A percentile compares a stretch with the other conserved stretches of the same genome.
Evolutionary conservation across 1,140 invertebrate species (phyloP).

Genomic region (Wiebesia pumilae): DNA sequence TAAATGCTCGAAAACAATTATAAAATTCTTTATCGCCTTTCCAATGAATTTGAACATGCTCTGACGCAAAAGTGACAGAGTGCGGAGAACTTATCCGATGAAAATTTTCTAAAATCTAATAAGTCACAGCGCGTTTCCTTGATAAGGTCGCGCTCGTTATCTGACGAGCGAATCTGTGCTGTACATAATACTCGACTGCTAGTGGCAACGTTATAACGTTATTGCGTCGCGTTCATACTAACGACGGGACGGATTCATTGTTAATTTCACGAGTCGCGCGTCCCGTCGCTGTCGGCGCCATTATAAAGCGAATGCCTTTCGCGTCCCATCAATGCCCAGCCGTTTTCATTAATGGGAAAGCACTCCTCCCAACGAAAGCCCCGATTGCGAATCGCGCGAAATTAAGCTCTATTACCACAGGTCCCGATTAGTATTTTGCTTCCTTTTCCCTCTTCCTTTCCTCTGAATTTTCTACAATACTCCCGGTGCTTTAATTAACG

Average conservation of each 20-base stretch:
- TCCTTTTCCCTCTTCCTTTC: neutral
- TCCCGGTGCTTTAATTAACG: conserved; percentile 1
- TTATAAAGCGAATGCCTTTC: conserved; percentile 15
- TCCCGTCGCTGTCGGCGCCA: neutral
- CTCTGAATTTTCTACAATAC: too few species aligned
- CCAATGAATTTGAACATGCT: neutral
- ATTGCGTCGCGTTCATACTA: conserved; percentile 32
- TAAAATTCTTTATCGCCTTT: neutral
- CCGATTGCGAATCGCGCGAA: neutral
- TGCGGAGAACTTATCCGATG: neutral
- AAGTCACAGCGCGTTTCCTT: neutral
- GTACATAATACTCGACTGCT: neutral
- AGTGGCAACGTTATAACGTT: neutral
- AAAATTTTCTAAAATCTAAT: neutral
- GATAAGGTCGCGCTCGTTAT: neutral
- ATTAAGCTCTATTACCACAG: conserved; percentile 13
- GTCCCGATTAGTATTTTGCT: neutral
- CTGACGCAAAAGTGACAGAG: neutral
- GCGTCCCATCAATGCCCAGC: neutral
- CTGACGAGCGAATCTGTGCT: neutral
- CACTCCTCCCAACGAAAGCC: neutral
- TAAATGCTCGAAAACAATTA: neutral
- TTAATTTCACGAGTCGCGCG: conserved; percentile 20
- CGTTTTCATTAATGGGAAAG: conserved; percentile 16
- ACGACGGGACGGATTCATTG: conserved; percentile 29